Evolutionary conservation across 2,797 vertebrate genomes (phyloP), one percentile per base, ranked within the genome.

Genomic region (Coregonus sp.): DNA sequence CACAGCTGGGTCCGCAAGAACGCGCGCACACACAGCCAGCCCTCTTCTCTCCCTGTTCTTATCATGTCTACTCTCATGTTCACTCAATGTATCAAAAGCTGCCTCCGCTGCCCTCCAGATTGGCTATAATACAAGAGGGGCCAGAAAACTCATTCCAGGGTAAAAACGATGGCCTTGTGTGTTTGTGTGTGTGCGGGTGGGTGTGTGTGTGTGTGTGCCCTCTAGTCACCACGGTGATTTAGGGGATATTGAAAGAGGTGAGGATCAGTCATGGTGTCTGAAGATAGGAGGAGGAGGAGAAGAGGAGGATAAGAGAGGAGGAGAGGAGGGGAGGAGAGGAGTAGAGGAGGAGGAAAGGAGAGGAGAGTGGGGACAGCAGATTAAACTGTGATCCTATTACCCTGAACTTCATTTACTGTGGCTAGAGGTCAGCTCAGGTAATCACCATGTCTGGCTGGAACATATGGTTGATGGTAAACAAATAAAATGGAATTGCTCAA

Each of bases 1-100:
- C 56, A 68, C 56, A 77, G 51, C 54, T 72, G 69, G 51, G 54
- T 35, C 40, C 54, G 73, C 31, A 82, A 18, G 56, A 18, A 16
- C 20, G 72, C 76, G 72, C 75, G 51, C 80, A 69, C 63, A 69
- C 67, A 72, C 5, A 73, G 77, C 75, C 75, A 51, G 59, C 7
- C 73, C n/a, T 67, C 61, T 72, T 72, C 74, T 52, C 67, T 63
- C 25, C 54, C 1, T 52, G 70, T 25, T 51, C 80, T 86, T 81
- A 84, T 87, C 84, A 59, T 75, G 92, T 92, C 91, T 80, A 82
- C 83, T 86, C 86, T 86, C 82, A 91, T 93, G 86, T 91, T 82
- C 81, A 77, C 84, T 86, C 91, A 92, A 93, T 92, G 91, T 88
- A 93, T 94, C 91, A 93, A 89, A 90, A 85, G 67, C 70, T 61